Base-by-base conservation (phyloP, 1,140 invertebrate species). In the Phthorimaea operculella region DNA sequence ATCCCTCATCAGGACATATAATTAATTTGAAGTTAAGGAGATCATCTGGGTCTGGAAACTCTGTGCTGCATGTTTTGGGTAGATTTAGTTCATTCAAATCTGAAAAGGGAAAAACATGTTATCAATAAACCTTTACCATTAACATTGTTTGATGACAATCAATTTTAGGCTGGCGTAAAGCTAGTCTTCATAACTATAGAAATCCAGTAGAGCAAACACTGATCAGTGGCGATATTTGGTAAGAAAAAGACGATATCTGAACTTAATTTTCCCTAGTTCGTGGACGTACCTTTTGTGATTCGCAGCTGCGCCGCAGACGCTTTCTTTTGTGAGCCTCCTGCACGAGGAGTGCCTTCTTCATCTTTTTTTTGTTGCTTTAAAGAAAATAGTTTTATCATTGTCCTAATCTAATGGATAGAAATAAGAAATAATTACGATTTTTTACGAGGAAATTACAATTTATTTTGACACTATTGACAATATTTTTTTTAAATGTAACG, bases 351-450 rank as follows among this genome's bases (percentile, higher is more conserved):
- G 55, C 90, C 86, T 85, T 96, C 94, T 65, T 96, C 96, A 90
- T 98, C 96, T 89, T 98, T 98, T 89, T 97, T 97, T 87, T 97
- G 95, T 89, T 98, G 95, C 89, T 98, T 98, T 73, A 98, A 88
- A 54, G 96, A 97, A 90, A 98, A 98, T 87, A 98, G 90, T 90
- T 98, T 98, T 84, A 98, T 98, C 97, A 98, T 98, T 78, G 70
- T 85, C 75, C 73, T 85, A 78, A 72, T 58, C 72, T 72, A 72
- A 66, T 72, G 64, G 62, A 75, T 74, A 76, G 67, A 78, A 77
- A 68, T 76, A 72, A 75, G 63, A 81, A 74, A 71, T 67, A 47
- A 47, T 17, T 47, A 47, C 16, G 44, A 47, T 47, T 47, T n/a
- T 47, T 8, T 47, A 47, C 11, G 15, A 47, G 44, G 61, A 68